These are phyloP conservation scores for Papilio glaucus DNA, from an alignment of 1,140 invertebrate species.

Conservation along the genomic window DNA sequence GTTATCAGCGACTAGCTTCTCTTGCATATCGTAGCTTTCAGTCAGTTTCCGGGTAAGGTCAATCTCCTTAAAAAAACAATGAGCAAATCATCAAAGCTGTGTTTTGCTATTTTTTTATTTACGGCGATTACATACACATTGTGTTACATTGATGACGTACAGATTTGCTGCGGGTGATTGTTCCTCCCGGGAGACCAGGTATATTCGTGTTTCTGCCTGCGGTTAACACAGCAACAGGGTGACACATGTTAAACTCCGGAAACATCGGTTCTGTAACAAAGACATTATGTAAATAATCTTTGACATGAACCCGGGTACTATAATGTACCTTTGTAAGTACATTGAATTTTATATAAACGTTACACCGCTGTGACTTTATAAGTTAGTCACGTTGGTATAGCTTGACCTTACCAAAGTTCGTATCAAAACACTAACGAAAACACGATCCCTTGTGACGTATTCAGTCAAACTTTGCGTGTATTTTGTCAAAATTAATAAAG, in stretches of 20 bases:
- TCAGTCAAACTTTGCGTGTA: too few relatives aligned
- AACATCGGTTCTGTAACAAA: conserved; percentile 46
- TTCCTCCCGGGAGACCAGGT: conserved; percentile 38
- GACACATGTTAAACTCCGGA: conserved; percentile 64
- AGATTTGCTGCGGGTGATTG: conserved; percentile 65
- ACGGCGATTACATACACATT: conserved; percentile 28
- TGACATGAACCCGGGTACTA: neutral
- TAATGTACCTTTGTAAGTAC: neutral
- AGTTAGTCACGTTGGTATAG: too few relatives aligned
- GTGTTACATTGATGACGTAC: conserved; percentile 57
- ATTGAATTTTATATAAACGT: too few relatives aligned
- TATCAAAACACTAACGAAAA: too few relatives aligned
- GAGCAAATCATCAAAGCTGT: conserved; percentile 43
- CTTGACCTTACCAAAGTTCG: too few relatives aligned
- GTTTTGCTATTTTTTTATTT: conserved; percentile 47
- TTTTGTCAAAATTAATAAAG: too few relatives aligned
- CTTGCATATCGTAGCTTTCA: conserved; percentile 86
- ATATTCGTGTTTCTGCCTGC: conserved; percentile 29
- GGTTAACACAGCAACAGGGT: conserved; percentile 53
- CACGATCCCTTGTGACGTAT: too few relatives aligned
- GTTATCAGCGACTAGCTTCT: conserved; percentile 85
- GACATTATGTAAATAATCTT: neutral
- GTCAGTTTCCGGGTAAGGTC: conserved; percentile 82
- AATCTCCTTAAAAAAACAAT: conserved; percentile 72
- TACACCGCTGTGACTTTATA: too few relatives aligned